Evolutionary conservation across 2,113 vertebrate genomes (phyloP).

Genomic region (Phalacrocorax aristotelis): DNA sequence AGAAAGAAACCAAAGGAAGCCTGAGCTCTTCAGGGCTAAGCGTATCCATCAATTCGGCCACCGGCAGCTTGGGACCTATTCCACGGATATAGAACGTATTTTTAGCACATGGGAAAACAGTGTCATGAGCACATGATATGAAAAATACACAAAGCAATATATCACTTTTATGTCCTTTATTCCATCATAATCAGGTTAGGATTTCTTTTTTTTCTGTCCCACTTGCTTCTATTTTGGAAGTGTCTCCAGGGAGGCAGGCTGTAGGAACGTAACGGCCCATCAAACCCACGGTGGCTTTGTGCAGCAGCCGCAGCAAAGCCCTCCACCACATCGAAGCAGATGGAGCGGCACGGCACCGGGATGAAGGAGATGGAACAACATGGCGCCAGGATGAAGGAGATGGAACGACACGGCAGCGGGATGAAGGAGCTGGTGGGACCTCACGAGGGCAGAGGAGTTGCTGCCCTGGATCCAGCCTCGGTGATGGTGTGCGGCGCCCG

Average conservation of each 20-base stretch:
- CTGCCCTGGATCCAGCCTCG: background rate
- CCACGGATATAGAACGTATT: conserved; percentile 1
- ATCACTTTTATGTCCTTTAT: background rate
- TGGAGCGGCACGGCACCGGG: background rate
- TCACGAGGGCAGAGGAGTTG: background rate
- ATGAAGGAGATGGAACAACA: background rate
- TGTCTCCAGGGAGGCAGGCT: background rate
- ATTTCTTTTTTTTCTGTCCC: accelerated
- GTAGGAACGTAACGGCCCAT: background rate
- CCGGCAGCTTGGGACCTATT: background rate
- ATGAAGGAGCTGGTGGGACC: background rate
- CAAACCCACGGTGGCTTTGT: background rate
- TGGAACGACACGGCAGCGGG: accelerated
- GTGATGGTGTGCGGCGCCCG: accelerated
- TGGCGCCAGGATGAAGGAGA: background rate
- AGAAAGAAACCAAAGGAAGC: background rate
- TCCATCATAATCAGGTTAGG: background rate
- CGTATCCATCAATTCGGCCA: background rate
- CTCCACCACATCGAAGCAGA: accelerated
- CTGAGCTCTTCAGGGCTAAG: background rate
- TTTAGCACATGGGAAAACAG: conserved; percentile 42
- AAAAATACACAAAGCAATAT: background rate
- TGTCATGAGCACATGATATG: background rate
- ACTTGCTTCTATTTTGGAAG: background rate
- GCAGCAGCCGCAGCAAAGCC: background rate